Base-by-base conservation (phyloP, 2,113 vertebrate species). In the Salvelinus fontinalis region DNA sequence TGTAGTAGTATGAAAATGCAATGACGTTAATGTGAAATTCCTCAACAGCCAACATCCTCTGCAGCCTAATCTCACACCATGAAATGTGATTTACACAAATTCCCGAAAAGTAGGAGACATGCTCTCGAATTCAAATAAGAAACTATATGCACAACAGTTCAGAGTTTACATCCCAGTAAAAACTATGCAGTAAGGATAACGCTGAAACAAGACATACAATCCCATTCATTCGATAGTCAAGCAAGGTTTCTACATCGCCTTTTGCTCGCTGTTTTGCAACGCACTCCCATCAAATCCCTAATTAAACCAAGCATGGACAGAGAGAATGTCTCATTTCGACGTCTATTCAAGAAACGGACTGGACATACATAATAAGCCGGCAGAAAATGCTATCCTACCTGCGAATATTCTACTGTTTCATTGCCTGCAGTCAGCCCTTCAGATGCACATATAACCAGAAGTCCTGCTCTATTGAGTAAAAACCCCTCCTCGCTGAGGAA, bases 341-440 rank as follows among this genome's bases (percentile, higher is more conserved):
- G 76, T 39, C 74, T 81, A 79, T 76, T 54, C 71, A 65, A 69
- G 79, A 49, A 18, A 79, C 54, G 20, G 83, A 79, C 76, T 77
- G 83, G 70, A 78, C 78, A 79, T 48, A 14, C 75, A 13, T 24
- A 78, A 73, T 81, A 83, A 90, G 31, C 51, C 34, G 80, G 86
- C 80, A 80, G 13, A 83, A 34, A 2, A 65, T 60, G 70, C 29
- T 48, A 54, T 87, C 91, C 79, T 91, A 93, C 92, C 93, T 90
- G 87, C 73, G 60, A 85, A 64, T 86, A 69, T 75, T 79, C 85
- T 82, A 82, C 82, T 81, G 85, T 87, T 64, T 88, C 92, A 92
- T 93, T 83, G 83, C 89, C 80, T 68, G 80, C 71, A 62, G 76
- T 18, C 80, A 79, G 85, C 76, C 69, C 79, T 18, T 77, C 51